These are phyloP conservation scores for Cristatella mucedo DNA, from an alignment of 2,888 invertebrate species.

Conservation along the genomic window DNA sequence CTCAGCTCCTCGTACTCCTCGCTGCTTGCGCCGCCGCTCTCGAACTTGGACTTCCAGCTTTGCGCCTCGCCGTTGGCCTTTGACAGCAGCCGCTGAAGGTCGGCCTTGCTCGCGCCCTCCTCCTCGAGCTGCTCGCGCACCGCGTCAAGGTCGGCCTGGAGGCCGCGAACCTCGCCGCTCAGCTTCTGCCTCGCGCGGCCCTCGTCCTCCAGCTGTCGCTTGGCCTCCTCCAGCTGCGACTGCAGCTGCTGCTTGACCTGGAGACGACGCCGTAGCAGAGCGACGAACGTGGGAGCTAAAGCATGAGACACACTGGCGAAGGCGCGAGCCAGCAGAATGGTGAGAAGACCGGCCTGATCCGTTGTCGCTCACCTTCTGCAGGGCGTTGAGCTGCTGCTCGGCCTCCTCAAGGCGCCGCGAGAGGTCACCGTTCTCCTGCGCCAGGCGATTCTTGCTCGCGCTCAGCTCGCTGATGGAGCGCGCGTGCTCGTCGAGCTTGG, in stretches of 20 bases:
- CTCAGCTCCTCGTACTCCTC: slow-evolving; percentile 32
- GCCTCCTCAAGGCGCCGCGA: slow-evolving; percentile 87
- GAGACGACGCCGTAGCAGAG: no score
- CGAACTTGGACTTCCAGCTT: slow-evolving; percentile 96
- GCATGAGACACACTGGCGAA: no score
- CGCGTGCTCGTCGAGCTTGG: slow-evolving; percentile 87
- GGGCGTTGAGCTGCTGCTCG: slow-evolving; percentile 80
- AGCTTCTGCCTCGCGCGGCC: slow-evolving; percentile 36
- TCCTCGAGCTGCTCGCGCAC: slow-evolving; percentile 98
- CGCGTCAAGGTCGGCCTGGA: slow-evolving; percentile 96
- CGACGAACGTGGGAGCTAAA: no score
- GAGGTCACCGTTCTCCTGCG: slow-evolving; percentile 87
- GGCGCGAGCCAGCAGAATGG: slow-evolving; percentile 74
- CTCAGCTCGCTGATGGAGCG: slow-evolving; percentile 81
- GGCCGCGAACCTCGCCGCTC: slow-evolving; percentile 76
- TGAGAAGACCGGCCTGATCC: background rate
- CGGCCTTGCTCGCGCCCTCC: slow-evolving; percentile 95
- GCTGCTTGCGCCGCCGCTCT: slow-evolving; percentile 44
- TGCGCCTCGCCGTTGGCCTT: slow-evolving; percentile 95
- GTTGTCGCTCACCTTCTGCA: no score
- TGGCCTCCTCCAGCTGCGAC: slow-evolving; percentile 95
- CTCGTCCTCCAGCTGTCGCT: slow-evolving; percentile 88
- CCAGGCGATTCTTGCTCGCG: slow-evolving; percentile 70
- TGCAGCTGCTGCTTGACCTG: slow-evolving; percentile 78
- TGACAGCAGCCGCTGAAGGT: slow-evolving; percentile 93